These are phyloP conservation scores for Penaeus indicus DNA, from an alignment of 1,140 invertebrate species.

Conservation along the genomic window DNA sequence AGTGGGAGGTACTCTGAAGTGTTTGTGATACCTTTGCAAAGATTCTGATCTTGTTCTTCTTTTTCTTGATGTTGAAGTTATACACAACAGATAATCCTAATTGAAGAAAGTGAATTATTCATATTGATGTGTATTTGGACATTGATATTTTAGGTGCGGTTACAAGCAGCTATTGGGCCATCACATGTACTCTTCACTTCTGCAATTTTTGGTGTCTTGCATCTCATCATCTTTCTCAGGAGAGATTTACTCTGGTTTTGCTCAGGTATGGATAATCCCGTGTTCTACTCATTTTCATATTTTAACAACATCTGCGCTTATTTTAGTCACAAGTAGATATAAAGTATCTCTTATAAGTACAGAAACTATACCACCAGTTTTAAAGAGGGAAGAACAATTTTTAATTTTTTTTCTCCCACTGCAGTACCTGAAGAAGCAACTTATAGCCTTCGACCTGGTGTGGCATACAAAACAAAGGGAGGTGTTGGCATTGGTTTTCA, in stretches of 20 bases:
- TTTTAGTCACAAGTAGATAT: too few species aligned
- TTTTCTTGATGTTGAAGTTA: too few species aligned
- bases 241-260: conserved; percentile 95
- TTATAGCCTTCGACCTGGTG: conserved; percentile 87
- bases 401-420: conserved; percentile 47
- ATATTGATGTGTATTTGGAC: background rate
- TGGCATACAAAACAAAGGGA: conserved; percentile 92
- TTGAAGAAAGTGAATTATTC: too few species aligned
- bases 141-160: conserved; percentile 72
- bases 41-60: too few species aligned
- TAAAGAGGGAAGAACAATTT: too few species aligned
- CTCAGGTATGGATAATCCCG: conserved; percentile 71
- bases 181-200: conserved; percentile 90
- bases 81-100: too few species aligned
- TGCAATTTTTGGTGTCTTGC: conserved; percentile 84
- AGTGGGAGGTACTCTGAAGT: conserved; percentile 80
- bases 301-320: too few species aligned
- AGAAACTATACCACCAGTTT: too few species aligned
- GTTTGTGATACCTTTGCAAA: too few species aligned
- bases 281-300: too few species aligned
- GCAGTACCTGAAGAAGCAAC: conserved; percentile 87
- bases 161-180: conserved; percentile 92
- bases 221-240: conserved; percentile 87
- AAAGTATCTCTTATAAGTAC: too few species aligned
- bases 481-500: conserved; percentile 90